Conservation (phyloP, 2,113 vertebrate genomes). For the Chauna torquata region DNA sequence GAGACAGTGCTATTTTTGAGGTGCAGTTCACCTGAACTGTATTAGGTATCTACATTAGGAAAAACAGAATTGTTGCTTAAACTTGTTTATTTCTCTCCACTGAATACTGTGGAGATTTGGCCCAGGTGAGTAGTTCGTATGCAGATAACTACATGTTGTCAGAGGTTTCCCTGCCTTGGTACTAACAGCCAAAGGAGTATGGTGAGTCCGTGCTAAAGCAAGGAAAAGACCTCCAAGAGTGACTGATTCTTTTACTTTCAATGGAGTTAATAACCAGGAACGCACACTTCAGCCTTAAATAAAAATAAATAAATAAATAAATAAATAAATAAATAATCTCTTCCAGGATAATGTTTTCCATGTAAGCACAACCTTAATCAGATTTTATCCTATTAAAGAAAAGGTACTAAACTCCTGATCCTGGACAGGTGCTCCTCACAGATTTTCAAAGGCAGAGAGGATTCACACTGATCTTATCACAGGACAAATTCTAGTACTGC, state of each 20-base stretch:
- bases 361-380: not conserved
- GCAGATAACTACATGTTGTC: not conserved
- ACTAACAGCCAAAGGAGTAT: not conserved
- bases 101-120: not conserved
- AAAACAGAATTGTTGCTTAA: not conserved
- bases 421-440: not conserved
- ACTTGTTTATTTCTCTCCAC: not conserved
- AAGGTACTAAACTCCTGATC: not conserved
- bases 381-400: not conserved
- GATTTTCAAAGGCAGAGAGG: not conserved
- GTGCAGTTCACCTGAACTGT: not conserved
- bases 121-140: not conserved
- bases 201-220: not conserved
- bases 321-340: not conserved
- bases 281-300: not conserved
- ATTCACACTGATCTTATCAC: not conserved
- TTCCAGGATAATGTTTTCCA: not conserved
- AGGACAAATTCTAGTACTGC: not conserved
- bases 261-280: not conserved
- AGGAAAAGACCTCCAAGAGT: accelerated
- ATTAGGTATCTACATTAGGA: not conserved
- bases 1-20: not conserved
- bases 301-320: not conserved
- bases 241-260: not conserved
- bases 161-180: not conserved